A percentile compares a stretch with the other conserved stretches of the same genome.
Conservation (phyloP, 2,797 vertebrate species). For the Dromococcyx pavoninus region DNA sequence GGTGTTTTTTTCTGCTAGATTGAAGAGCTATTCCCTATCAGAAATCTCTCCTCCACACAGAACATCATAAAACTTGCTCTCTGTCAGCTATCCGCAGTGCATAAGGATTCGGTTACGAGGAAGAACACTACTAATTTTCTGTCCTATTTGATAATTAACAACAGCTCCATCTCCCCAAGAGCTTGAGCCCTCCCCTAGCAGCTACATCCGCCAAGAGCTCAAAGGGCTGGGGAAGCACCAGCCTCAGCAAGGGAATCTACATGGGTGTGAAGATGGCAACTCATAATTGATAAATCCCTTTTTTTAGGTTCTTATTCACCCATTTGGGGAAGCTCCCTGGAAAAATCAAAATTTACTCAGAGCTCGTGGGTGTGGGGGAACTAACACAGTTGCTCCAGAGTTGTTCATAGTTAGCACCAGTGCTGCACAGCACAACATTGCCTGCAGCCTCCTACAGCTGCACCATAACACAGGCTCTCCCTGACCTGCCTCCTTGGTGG, state of each 20-base stretch:
- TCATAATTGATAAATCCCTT: not conserved
- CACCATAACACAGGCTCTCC: accelerated
- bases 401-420: not conserved
- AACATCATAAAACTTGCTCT: constrained; percentile 41
- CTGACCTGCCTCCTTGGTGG: too few relatives aligned
- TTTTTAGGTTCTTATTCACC: not conserved
- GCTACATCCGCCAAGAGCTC: not conserved
- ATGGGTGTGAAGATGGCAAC: not conserved
- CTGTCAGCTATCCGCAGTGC: not conserved
- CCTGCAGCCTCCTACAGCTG: not conserved
- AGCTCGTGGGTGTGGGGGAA: accelerated
- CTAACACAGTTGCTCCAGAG: not conserved
- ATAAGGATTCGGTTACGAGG: not conserved
- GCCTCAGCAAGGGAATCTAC: not conserved
- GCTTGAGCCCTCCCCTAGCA: accelerated
- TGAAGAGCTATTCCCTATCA: constrained; percentile 46
- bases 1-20: constrained; percentile 4
- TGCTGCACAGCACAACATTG: not conserved
- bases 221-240: not conserved
- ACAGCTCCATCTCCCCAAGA: not conserved
- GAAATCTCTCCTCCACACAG: constrained; percentile 46
- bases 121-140: constrained; percentile 11
- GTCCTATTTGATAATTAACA: constrained; percentile 49
- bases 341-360: not conserved
- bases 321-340: not conserved